Evolutionary conservation across 2,113 vertebrate genomes (phyloP).

Genomic region (Prochilodus magdalenae): DNA sequence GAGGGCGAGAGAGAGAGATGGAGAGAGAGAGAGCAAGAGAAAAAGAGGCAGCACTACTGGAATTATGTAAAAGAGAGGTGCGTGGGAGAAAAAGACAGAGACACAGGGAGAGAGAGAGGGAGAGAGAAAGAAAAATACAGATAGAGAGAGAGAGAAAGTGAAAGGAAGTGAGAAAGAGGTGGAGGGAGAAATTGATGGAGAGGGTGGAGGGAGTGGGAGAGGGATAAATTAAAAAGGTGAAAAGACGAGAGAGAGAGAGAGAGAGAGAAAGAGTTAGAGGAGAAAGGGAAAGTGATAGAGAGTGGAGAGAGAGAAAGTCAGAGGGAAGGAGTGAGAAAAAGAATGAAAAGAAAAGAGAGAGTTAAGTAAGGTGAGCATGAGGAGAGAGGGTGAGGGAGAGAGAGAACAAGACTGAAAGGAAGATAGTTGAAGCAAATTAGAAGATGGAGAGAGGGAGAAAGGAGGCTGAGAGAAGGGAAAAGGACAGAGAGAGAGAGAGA

Average conservation of each 20-base stretch:
- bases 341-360: background rate
- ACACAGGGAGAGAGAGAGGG: constrained; percentile 26
- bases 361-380: background rate
- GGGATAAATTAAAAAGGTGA: background rate
- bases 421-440: background rate
- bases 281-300: background rate
- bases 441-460: background rate
- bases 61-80: constrained; percentile 55
- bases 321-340: background rate
- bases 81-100: constrained; percentile 52
- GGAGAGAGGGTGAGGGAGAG: background rate
- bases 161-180: no score
- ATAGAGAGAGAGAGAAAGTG: background rate
- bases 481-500: background rate
- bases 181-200: background rate
- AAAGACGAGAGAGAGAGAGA: background rate
- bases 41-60: constrained; percentile 47
- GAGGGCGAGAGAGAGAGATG: constrained; percentile 43
- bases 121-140: background rate
- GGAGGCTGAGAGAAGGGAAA: background rate
- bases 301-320: background rate
- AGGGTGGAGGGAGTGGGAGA: background rate
- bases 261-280: background rate
- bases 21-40: constrained; percentile 12
- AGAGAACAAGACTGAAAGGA: background rate